These are phyloP conservation scores for Seriola dumerili DNA, from an alignment of 2,113 vertebrate genomes.

Conservation along the genomic window DNA sequence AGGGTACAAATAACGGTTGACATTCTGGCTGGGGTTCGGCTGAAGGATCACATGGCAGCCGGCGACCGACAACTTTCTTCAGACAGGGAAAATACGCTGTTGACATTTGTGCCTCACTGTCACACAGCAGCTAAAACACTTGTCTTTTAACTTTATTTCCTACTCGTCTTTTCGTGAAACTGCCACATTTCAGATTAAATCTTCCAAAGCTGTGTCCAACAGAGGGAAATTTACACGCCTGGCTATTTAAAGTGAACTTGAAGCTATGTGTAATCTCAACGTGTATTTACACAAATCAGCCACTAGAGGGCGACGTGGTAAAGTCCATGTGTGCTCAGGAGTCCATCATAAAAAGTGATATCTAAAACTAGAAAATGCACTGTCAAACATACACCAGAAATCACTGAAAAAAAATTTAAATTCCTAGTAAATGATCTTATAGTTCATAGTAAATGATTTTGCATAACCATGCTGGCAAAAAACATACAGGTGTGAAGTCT, in stretches of 20 bases:
- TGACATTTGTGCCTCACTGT: not conserved
- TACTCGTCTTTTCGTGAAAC: too few species aligned
- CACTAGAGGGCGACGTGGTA: conserved; percentile 26
- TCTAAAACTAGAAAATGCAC: too few species aligned
- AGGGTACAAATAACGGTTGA: conserved; percentile 49
- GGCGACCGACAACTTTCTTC: conserved; percentile 21
- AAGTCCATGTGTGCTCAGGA: not conserved
- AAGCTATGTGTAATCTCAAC: not conserved
- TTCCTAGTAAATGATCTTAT: too few species aligned
- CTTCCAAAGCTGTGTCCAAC: too few species aligned
- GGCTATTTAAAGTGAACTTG: not conserved
- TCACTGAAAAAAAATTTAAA: too few species aligned
- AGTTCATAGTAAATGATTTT: too few species aligned
- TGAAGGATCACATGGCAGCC: conserved; percentile 63
- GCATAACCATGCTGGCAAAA: too few species aligned
- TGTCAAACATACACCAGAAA: too few species aligned
- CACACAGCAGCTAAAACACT: not conserved
- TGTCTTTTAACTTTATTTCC: not conserved
- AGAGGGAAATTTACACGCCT: too few species aligned
- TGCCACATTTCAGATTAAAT: too few species aligned
- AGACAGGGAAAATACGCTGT: not conserved
- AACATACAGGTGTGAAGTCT: too few species aligned
- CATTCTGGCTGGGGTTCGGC: conserved; percentile 44
- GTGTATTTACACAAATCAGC: accelerated
- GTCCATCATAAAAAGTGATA: too few species aligned